A percentile compares a stretch with the other conserved stretches of the same genome.
Evolutionary conservation across 1,140 invertebrate genomes (phyloP).

Genomic region (Macrobrachium rosenbergii): DNA sequence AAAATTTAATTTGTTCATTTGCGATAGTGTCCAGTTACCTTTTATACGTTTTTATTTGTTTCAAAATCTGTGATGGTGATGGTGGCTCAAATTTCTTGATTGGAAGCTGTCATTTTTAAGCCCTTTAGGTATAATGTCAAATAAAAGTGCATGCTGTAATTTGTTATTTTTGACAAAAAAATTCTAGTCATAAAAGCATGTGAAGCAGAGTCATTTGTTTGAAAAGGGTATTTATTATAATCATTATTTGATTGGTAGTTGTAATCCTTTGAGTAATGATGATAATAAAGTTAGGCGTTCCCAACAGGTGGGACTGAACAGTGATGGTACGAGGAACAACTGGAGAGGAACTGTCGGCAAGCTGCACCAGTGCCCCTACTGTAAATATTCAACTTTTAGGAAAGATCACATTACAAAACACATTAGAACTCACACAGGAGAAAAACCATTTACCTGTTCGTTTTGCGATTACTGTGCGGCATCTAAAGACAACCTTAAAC

Average conservation of each 20-base stretch:
- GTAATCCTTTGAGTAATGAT: constrained; percentile 31
- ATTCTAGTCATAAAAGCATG: constrained; percentile 15
- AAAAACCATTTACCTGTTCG: constrained; percentile 54
- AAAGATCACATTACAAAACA: constrained; percentile 62
- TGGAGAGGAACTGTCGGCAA: constrained; percentile 58
- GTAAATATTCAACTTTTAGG: constrained; percentile 61
- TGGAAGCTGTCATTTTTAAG: no score
- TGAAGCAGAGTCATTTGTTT: constrained; percentile 15
- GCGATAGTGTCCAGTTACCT: no score
- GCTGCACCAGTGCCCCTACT: constrained; percentile 60
- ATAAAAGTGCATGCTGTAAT: not conserved
- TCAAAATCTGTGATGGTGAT: no score
- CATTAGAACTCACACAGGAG: constrained; percentile 58
- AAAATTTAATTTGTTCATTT: no score
- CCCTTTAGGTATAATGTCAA: no score
- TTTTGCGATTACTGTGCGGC: constrained; percentile 52
- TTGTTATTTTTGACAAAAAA: not conserved
- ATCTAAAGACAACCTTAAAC: constrained; percentile 55
- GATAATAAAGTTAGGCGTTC: constrained; percentile 59
- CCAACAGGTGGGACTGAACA: constrained; percentile 60
- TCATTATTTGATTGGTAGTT: constrained; percentile 10
- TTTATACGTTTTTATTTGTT: no score
- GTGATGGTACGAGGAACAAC: constrained; percentile 57
- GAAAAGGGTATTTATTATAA: not conserved
- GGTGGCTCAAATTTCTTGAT: no score